Evolutionary conservation across 2,113 vertebrate species (phyloP).

Genomic region (Eurystomus gularis): DNA sequence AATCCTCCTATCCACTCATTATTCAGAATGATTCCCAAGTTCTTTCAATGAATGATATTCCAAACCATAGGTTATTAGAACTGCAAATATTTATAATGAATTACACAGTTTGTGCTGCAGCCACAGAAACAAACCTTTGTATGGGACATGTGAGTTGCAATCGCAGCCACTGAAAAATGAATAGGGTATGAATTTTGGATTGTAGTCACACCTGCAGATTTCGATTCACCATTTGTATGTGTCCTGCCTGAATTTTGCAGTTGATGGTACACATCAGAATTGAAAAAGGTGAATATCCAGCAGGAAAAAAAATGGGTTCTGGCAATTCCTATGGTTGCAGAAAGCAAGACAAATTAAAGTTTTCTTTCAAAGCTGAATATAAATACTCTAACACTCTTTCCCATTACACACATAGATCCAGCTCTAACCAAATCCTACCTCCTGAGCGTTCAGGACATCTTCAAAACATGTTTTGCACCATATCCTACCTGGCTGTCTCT

Average conservation of each 20-base stretch:
- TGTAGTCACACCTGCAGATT: neutral
- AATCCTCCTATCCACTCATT: neutral
- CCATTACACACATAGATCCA: neutral
- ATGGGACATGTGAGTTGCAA: neutral
- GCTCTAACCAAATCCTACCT: neutral
- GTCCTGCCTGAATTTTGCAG: neutral
- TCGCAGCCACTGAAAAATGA: neutral
- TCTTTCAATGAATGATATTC: neutral
- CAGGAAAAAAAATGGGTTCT: neutral
- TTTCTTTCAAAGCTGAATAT: neutral
- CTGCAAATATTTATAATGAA: slow-evolving; percentile 1
- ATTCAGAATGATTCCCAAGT: neutral
- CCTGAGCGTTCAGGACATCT: neutral
- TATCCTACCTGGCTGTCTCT: neutral
- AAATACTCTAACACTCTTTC: neutral
- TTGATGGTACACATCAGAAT: neutral
- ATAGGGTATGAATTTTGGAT: neutral
- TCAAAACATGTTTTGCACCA: accelerated
- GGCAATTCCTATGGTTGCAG: neutral
- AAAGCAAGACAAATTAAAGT: neutral
- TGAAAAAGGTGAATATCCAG: neutral
- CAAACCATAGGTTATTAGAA: neutral
- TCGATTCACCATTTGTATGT: neutral
- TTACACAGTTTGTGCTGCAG: neutral
- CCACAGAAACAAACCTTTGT: neutral